Base-by-base conservation (phyloP, 2,113 vertebrate species). In the Orientallactaga bullata region DNA sequence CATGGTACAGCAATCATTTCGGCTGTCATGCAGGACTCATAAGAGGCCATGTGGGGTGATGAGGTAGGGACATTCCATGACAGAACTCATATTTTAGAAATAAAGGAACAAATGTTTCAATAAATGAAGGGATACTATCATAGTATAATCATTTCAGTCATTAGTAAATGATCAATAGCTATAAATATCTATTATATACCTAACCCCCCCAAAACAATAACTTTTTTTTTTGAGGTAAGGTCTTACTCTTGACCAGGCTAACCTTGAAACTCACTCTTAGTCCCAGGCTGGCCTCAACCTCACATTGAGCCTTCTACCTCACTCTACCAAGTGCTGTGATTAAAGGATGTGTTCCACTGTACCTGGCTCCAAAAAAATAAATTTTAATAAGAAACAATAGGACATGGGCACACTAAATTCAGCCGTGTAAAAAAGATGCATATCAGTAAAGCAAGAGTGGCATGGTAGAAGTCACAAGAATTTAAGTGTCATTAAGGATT, bases 341-440 rank as follows among this genome's bases (percentile, higher is more conserved):
- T 55, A 55, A 55, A 55, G 7, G 55, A n/a, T 16, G 15, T 55
- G 12, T 55, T 2, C 11, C 55, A 55, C 55, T 16, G 15, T 55
- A 16, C 55, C 10, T 16, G 15, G 12, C 15, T 55, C 55, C 55
- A 55, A 55, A 55, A 55, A 76, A 18, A 32, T 60, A 12, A 73
- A 47, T 90, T 89, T 82, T 65, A 79, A 79, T 91, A 60, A 55
- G 66, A 95, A 73, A 28, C n/a, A 35, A 81, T 23, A 61, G 71
- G n/a, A 9, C 37, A 35, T 30, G 66, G 21, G n/a, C 26, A 32
- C 28, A 78, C 63, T 72, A 66, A 82, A 82, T 72, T 79, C 30
- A 68, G 12, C 71, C 47, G 78, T n/a, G 51, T 55, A 47, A 74
- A 92, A 92, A 84, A 42, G 78, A 82, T 21, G 10, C 28, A 51